phyloP scores from a whole-genome alignment of 2,888 invertebrate genomes.

The Dermolepida albohirtum region DNA sequence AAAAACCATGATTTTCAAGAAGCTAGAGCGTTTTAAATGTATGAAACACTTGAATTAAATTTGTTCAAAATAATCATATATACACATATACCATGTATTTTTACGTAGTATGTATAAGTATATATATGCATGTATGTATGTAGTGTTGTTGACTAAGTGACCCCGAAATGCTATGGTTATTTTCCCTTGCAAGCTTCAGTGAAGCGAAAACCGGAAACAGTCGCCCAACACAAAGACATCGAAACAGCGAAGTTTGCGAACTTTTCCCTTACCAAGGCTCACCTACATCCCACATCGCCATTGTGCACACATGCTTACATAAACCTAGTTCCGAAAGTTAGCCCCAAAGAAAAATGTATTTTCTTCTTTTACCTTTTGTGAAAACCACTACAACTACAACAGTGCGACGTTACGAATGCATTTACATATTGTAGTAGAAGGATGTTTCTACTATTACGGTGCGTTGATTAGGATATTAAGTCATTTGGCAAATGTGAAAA shows the following conservation, averaged over 20 bases:
- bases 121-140: no score
- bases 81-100: no score
- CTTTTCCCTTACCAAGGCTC: conserved; percentile 13
- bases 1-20: no score
- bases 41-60: no score
- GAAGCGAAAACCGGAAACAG: conserved; percentile 12
- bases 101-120: no score
- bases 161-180: conserved; percentile 1
- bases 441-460: no score
- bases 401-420: no score
- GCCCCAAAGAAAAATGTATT: conserved; percentile 2
- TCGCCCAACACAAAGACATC: neutral
- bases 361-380: neutral
- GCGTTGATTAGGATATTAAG: no score
- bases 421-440: no score
- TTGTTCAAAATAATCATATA: no score
- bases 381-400: neutral
- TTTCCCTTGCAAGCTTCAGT: neutral
- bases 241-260: conserved; percentile 26
- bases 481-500: no score
- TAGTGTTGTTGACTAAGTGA: neutral
- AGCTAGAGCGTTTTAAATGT: no score
- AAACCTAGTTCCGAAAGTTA: conserved; percentile 8
- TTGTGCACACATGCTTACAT: neutral
- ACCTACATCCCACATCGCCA: conserved; percentile 19